A percentile compares a stretch with the other conserved stretches of the same genome.
phyloP scores from a whole-genome alignment of 1,140 invertebrate genomes.

The Aradophagus sp. region DNA sequence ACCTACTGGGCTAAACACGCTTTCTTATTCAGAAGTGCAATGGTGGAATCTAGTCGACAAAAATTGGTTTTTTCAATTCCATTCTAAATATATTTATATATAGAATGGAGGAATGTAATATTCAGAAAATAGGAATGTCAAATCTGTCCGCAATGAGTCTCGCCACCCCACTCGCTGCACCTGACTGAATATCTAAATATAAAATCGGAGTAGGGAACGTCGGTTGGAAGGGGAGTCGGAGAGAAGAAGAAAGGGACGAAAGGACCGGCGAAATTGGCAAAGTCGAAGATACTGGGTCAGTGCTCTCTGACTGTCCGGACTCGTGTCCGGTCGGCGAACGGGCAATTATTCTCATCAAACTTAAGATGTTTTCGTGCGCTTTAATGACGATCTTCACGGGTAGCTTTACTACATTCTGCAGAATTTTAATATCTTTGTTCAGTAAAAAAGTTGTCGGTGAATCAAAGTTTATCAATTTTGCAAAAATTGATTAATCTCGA shows the following conservation, averaged over 20 bases:
- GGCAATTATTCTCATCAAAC: conserved; percentile 64
- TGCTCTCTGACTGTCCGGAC: conserved; percentile 66
- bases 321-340: conserved; percentile 56
- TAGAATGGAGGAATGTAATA: not conserved
- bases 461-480: too few species aligned
- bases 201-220: conserved; percentile 37
- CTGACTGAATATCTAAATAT: conserved; percentile 57
- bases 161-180: conserved; percentile 18
- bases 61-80: too few species aligned
- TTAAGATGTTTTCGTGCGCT: not conserved
- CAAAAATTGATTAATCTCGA: too few species aligned
- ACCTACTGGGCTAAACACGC: too few species aligned
- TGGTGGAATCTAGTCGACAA: too few species aligned
- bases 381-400: not conserved
- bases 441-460: too few species aligned
- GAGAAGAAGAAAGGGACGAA: conserved; percentile 22
- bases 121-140: conserved; percentile 2
- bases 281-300: conserved; percentile 69
- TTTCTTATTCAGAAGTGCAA: too few species aligned
- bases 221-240: not conserved
- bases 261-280: conserved; percentile 55
- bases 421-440: too few species aligned
- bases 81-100: too few species aligned
- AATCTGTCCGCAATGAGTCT: too few species aligned
- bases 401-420: too few species aligned